Conservation (phyloP, 2,797 vertebrate species). For the Micromesistius poutassou region DNA sequence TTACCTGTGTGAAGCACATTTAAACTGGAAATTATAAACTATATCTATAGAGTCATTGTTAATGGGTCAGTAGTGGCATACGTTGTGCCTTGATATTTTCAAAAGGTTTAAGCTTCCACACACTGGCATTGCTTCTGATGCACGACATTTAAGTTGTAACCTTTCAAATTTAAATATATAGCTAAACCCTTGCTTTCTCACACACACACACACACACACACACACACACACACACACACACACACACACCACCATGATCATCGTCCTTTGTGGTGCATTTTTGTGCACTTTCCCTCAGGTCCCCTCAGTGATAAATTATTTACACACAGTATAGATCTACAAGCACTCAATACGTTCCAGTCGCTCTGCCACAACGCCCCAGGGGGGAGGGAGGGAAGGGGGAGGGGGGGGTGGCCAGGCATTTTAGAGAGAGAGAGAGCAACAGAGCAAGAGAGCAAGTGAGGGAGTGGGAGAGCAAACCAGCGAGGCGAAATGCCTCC, state of each 20-base stretch:
- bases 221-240: not conserved
- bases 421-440: constrained; percentile 57
- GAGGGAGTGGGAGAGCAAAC: constrained; percentile 65
- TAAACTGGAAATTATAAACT: too few species aligned
- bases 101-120: too few species aligned
- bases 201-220: not conserved
- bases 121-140: too few species aligned
- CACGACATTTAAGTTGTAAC: too few species aligned
- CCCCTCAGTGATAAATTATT: constrained; percentile 61
- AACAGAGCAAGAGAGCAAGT: constrained; percentile 53
- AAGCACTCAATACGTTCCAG: constrained; percentile 60
- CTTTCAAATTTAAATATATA: too few species aligned
- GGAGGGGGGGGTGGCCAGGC: too few species aligned
- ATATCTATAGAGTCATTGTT: too few species aligned
- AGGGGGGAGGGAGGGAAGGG: constrained; percentile 29
- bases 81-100: too few species aligned
- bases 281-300: constrained; percentile 24
- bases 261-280: too few species aligned
- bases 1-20: too few species aligned
- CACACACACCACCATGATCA: not conserved
- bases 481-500: constrained; percentile 66
- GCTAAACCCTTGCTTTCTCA: too few species aligned
- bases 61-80: too few species aligned
- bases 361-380: constrained; percentile 60
- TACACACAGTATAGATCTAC: constrained; percentile 67